Evolutionary conservation across 2,888 invertebrate genomes (phyloP).

Genomic region (Lottia gigantea): DNA sequence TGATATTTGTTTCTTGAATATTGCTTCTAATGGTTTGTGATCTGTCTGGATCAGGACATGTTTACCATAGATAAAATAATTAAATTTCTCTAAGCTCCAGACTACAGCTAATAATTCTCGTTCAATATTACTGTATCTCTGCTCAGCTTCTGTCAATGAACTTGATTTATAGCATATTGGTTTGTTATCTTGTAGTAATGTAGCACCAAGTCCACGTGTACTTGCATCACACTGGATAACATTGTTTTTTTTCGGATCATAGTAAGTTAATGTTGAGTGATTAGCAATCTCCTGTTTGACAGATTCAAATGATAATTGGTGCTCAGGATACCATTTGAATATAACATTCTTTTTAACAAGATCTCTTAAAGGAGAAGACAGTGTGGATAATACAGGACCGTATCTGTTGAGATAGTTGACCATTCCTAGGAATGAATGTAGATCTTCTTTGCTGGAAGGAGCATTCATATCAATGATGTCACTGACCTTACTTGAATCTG

Average conservation of each 20-base stretch:
- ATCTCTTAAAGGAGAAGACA: background rate
- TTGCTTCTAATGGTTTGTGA: slow-evolving; percentile 31
- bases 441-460: slow-evolving; percentile 25
- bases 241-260: slow-evolving; percentile 18
- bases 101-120: slow-evolving; percentile 32
- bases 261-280: slow-evolving; percentile 20
- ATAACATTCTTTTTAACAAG: slow-evolving; percentile 12
- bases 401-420: background rate
- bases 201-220: slow-evolving; percentile 30
- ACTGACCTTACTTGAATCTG: slow-evolving; percentile 28
- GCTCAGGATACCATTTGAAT: slow-evolving; percentile 25
- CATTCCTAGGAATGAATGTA: slow-evolving; percentile 24
- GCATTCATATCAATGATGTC: slow-evolving; percentile 27
- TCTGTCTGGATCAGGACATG: slow-evolving; percentile 30
- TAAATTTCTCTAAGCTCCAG: slow-evolving; percentile 30
- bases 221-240: slow-evolving; percentile 31
- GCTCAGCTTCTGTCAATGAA: slow-evolving; percentile 31
- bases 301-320: slow-evolving; percentile 23
- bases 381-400: background rate
- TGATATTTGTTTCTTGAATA: slow-evolving; percentile 24
- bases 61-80: slow-evolving; percentile 27
- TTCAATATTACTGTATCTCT: slow-evolving; percentile 35
- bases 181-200: slow-evolving; percentile 35
- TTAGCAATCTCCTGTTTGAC: slow-evolving; percentile 26
- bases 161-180: slow-evolving; percentile 36